A percentile compares a stretch with the other conserved stretches of the same genome.
phyloP scores from a whole-genome alignment of 2,113 vertebrate genomes.

The Onychostoma macrolepis region DNA sequence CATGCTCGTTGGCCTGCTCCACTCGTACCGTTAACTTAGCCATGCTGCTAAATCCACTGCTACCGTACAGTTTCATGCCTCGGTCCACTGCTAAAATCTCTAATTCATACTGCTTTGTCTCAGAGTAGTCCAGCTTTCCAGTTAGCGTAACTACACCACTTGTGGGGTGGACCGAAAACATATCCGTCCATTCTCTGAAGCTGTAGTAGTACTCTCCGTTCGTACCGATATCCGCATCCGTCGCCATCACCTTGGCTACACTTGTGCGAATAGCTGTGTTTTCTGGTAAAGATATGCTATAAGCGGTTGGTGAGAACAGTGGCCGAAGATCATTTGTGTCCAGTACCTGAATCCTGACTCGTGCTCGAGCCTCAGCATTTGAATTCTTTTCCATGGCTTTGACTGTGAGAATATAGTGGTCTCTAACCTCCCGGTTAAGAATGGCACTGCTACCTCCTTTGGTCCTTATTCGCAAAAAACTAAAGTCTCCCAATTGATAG shows the following conservation, averaged over 20 bases:
- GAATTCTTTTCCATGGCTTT: conserved; percentile 89
- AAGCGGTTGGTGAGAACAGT: conserved; percentile 95
- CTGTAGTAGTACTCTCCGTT: conserved; percentile 99
- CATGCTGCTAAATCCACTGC: conserved; percentile 96
- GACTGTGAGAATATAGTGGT: conserved; percentile 88
- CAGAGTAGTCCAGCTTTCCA: conserved; percentile 85
- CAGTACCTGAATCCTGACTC: conserved; percentile 88
- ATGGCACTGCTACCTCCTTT: conserved; percentile 98
- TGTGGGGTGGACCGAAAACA: conserved; percentile 96
- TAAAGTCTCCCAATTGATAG: conserved; percentile 91
- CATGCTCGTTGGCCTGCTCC: conserved; percentile 90
- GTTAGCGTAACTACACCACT: conserved; percentile 91
- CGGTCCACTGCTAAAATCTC: conserved; percentile 96
- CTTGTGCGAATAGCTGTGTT: conserved; percentile 91
- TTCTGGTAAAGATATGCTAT: conserved; percentile 91
- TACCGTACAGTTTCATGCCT: conserved; percentile 94
- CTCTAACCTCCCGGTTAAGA: conserved; percentile 95
- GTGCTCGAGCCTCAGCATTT: conserved; percentile 83
- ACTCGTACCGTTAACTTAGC: conserved; percentile 88
- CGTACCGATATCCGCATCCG: conserved; percentile 96
- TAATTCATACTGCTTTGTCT: conserved; percentile 86
- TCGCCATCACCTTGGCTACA: conserved; percentile 90
- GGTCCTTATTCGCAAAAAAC: conserved; percentile 97
- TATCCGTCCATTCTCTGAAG: conserved; percentile 93
- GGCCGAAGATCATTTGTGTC: conserved; percentile 97